phyloP scores from a whole-genome alignment of 2,797 vertebrate species.

The Monodelphis domestica region DNA sequence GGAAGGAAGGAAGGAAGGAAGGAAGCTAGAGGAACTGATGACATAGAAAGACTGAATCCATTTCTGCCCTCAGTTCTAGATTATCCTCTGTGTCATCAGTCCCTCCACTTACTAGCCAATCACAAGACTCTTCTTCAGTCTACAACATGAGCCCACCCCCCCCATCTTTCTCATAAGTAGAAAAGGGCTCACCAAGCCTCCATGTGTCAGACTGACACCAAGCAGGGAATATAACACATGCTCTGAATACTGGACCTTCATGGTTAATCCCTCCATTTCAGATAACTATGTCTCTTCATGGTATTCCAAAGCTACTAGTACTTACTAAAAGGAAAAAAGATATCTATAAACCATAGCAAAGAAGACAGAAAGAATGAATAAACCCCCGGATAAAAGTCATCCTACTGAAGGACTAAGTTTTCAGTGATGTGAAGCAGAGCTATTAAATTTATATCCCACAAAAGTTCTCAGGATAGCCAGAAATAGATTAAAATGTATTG shows the following conservation, averaged over 20 bases:
- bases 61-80: neutral
- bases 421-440: neutral
- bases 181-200: neutral
- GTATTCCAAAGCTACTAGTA: neutral
- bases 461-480: neutral
- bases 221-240: neutral
- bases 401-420: neutral
- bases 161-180: neutral
- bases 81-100: neutral
- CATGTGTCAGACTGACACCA: neutral
- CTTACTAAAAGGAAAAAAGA: neutral
- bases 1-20: no score
- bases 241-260: neutral
- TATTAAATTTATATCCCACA: neutral
- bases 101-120: neutral
- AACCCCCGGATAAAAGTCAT: neutral
- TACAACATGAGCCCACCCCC: neutral
- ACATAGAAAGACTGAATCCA: no score
- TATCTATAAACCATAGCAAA: neutral
- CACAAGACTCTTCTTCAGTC: neutral
- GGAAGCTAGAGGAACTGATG: no score
- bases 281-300: no score
- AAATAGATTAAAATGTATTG: neutral
- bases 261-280: neutral
- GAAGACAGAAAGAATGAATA: neutral